Conservation (phyloP, 2,888 invertebrate species). For the Platycnemis pennipes region DNA sequence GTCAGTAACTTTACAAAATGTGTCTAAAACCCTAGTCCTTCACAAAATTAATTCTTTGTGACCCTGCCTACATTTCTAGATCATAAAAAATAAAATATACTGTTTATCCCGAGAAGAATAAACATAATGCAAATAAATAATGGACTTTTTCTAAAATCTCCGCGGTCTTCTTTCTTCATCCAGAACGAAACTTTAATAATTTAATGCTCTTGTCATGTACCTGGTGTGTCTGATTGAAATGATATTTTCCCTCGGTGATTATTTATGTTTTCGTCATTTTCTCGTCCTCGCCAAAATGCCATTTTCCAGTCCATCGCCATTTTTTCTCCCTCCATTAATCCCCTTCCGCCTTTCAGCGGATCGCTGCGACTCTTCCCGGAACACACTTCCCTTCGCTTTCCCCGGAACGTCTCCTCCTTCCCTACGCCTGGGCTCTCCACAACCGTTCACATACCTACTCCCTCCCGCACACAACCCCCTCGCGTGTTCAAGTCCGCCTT, state of each 20-base stretch:
- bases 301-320: background rate
- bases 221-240: background rate
- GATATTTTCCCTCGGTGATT: background rate
- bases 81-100: background rate
- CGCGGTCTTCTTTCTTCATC: background rate
- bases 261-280: constrained; percentile 23
- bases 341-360: background rate
- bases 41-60: too few relatives aligned
- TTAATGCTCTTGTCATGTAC: background rate
- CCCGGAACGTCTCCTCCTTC: background rate
- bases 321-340: constrained; percentile 22
- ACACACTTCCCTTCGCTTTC: background rate
- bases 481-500: background rate
- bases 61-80: background rate
- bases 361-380: background rate
- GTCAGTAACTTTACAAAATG: too few relatives aligned
- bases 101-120: background rate
- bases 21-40: too few relatives aligned
- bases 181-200: background rate
- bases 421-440: background rate
- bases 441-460: background rate
- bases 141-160: background rate
- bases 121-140: background rate
- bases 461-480: background rate
- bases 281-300: background rate